Conservation (phyloP, 2,888 invertebrate species). For the Leucania comma region DNA sequence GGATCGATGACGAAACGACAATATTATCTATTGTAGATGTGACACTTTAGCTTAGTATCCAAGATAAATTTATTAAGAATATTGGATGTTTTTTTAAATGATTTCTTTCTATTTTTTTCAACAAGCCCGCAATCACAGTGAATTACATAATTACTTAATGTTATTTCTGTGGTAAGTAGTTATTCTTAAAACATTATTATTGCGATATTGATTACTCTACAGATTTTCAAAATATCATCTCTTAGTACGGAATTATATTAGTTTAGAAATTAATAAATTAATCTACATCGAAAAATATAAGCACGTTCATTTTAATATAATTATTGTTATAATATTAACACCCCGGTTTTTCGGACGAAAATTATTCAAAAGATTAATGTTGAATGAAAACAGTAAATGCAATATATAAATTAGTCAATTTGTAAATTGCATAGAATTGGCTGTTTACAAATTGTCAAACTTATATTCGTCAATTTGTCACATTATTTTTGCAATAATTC, state of each 20-base stretch:
- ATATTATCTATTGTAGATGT: too few species aligned
- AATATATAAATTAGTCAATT: too few species aligned
- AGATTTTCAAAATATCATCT: slow-evolving; percentile 45
- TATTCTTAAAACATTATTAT: slow-evolving; percentile 18
- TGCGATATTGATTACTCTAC: slow-evolving; percentile 27
- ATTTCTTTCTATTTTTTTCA: too few species aligned
- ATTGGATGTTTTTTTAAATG: too few species aligned
- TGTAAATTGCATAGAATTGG: too few species aligned
- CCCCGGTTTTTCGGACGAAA: background rate
- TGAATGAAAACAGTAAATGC: too few species aligned
- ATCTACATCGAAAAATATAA: slow-evolving; percentile 58
- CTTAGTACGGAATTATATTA: slow-evolving; percentile 40
- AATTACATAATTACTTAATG: too few species aligned
- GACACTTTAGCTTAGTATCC: too few species aligned
- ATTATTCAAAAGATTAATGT: background rate
- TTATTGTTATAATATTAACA: slow-evolving; percentile 8
- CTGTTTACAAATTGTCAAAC: background rate
- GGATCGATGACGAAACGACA: too few species aligned
- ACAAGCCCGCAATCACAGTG: background rate
- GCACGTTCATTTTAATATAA: slow-evolving; percentile 40
- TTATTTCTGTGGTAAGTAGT: slow-evolving; percentile 16
- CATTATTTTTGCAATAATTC: background rate
- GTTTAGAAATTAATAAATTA: slow-evolving; percentile 52
- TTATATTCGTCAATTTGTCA: background rate
- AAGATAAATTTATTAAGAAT: too few species aligned